phyloP scores from a whole-genome alignment of 1,140 invertebrate species.

The Sarcophaga peregrina region DNA sequence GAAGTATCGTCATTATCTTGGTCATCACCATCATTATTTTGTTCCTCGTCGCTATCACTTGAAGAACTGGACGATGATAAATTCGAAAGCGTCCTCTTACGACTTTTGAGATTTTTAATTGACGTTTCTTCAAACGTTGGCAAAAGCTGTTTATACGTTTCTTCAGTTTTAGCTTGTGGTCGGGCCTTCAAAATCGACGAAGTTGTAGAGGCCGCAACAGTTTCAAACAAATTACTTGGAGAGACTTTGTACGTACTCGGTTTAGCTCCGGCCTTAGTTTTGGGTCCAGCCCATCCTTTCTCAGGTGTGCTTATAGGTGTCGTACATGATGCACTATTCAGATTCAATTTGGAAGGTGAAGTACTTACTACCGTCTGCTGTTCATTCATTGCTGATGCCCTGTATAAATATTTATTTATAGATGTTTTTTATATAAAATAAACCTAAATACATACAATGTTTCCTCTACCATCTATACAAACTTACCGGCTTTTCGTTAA shows the following conservation, averaged over 20 bases:
- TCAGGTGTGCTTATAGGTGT: constrained; percentile 26
- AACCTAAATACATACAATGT: neutral
- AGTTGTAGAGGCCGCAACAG: neutral
- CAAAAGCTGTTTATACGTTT: constrained; percentile 15
- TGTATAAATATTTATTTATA: neutral
- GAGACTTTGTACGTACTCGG: neutral
- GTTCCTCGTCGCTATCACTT: constrained; percentile 64
- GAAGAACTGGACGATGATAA: constrained; percentile 61
- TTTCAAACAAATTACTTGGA: neutral
- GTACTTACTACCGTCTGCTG: neutral
- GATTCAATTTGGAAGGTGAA: neutral
- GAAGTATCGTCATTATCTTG: constrained; percentile 61
- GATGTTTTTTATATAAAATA: neutral
- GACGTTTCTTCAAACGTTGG: constrained; percentile 9
- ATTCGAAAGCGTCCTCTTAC: constrained; percentile 61
- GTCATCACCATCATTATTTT: constrained; percentile 57
- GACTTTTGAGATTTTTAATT: constrained; percentile 43
- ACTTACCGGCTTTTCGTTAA: constrained; percentile 42
- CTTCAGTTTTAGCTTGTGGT: constrained; percentile 3
- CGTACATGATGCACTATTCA: neutral
- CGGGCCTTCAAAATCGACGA: neutral
- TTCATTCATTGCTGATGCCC: neutral
- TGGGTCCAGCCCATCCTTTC: neutral
- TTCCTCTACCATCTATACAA: neutral
- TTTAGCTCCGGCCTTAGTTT: neutral